Conservation (phyloP, 2,797 vertebrate species). For the Loris lydekkerianus region DNA sequence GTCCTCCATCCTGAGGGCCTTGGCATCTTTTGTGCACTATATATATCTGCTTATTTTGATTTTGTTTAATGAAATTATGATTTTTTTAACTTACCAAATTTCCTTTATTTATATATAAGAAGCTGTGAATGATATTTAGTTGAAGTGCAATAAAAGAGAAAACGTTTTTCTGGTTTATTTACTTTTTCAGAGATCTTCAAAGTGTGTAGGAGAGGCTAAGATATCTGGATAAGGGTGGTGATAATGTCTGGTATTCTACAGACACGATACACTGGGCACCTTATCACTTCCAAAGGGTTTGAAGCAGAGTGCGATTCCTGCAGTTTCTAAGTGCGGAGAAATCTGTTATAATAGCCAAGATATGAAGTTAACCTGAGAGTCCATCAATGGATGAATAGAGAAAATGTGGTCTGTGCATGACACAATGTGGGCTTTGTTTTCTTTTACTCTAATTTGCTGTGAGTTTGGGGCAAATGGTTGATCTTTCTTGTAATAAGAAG, state of each 20-base stretch:
- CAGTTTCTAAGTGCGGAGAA: background rate
- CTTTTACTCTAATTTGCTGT: background rate
- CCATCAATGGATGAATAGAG: background rate
- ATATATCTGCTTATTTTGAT: background rate
- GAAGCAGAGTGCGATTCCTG: background rate
- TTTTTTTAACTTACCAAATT: constrained; percentile 14
- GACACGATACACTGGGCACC: background rate
- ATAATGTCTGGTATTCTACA: background rate
- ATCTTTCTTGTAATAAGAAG: background rate
- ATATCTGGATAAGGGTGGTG: background rate
- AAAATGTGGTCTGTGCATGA: background rate
- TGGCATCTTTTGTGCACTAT: background rate
- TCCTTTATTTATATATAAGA: constrained; percentile 10
- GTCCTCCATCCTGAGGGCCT: background rate
- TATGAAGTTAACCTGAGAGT: background rate
- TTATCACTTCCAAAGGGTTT: background rate
- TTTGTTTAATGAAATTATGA: background rate
- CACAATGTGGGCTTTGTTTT: background rate
- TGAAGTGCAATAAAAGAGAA: background rate
- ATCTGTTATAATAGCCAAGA: background rate
- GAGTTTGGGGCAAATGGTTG: background rate
- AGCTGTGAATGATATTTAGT: constrained; percentile 26
- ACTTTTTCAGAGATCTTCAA: background rate
- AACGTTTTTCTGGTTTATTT: background rate
- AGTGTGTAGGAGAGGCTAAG: background rate